phyloP scores from a whole-genome alignment of 2,888 invertebrate species.

The Polietes domitor region DNA sequence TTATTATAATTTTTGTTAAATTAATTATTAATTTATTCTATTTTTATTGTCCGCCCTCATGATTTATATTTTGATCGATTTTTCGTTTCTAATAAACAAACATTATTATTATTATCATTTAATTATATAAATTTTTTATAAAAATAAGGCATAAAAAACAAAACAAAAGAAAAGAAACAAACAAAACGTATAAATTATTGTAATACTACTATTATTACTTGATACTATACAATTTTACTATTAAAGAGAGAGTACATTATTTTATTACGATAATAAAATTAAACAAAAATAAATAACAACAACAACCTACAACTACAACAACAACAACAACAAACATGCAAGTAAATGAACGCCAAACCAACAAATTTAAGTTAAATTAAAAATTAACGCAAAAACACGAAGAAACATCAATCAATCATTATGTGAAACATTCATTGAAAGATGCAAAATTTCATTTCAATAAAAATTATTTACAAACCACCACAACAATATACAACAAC shows the following conservation, averaged over 20 bases:
- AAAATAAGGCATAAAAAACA: slow-evolving; percentile 53
- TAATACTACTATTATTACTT: slow-evolving; percentile 64
- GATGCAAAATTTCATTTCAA: slow-evolving; percentile 61
- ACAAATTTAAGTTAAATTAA: neutral
- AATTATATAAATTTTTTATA: slow-evolving; percentile 42
- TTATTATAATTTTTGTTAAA: slow-evolving; percentile 66
- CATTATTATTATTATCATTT: slow-evolving; percentile 37
- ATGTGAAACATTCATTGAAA: slow-evolving; percentile 56
- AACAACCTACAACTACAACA: slow-evolving; percentile 51
- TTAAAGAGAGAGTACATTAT: slow-evolving; percentile 63
- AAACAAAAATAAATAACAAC: slow-evolving; percentile 47
- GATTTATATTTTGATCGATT: slow-evolving; percentile 38
- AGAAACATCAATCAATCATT: slow-evolving; percentile 24
- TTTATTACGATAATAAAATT: slow-evolving; percentile 59
- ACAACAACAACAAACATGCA: slow-evolving; percentile 20
- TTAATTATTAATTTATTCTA: slow-evolving; percentile 65
- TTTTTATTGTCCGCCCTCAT: slow-evolving; percentile 49
- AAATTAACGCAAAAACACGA: neutral
- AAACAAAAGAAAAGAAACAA: slow-evolving; percentile 41
- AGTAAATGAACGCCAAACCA: slow-evolving; percentile 57
- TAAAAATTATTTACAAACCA: slow-evolving; percentile 65
- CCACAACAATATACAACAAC: slow-evolving; percentile 50
- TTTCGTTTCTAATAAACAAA: slow-evolving; percentile 46
- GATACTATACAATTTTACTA: slow-evolving; percentile 59
- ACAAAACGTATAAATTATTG: slow-evolving; percentile 53